A percentile compares a stretch with the other conserved stretches of the same genome.
Conservation (phyloP, 2,797 vertebrate genomes). For the Echeneis naucrates region DNA sequence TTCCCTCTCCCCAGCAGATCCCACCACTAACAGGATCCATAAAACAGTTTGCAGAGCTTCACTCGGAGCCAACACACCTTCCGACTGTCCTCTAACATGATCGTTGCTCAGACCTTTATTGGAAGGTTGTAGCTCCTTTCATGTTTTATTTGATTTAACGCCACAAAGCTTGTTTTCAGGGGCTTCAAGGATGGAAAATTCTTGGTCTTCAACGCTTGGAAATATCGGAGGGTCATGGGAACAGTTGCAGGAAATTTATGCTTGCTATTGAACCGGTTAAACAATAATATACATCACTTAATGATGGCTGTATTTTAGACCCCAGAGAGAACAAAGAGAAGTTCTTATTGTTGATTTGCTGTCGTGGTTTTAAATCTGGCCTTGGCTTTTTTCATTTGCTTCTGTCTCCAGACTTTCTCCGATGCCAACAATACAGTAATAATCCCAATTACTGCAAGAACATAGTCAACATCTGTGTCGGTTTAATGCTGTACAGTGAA, state of each 20-base stretch:
- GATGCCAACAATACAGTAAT: not conserved
- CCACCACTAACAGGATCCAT: constrained; percentile 55
- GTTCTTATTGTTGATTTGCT: not conserved
- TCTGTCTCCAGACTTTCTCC: constrained; percentile 7
- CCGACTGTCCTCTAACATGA: constrained; percentile 12
- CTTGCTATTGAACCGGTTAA: constrained; percentile 23
- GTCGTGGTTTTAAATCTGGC: not conserved
- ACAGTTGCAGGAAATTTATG: constrained; percentile 20
- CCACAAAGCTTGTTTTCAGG: not conserved
- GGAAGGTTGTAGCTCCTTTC: constrained; percentile 28
- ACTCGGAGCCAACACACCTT: constrained; percentile 31
- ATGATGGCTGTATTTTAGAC: constrained; percentile 5
- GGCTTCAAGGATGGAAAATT: not conserved
- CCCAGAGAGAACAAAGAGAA: not conserved
- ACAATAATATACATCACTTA: constrained; percentile 53
- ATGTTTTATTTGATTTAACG: constrained; percentile 41
- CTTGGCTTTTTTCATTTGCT: constrained; percentile 2
- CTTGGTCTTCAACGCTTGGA: not conserved
- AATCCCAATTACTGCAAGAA: not conserved
- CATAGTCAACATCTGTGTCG: constrained; percentile 9
- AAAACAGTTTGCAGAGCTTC: constrained; percentile 48
- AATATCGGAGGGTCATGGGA: constrained; percentile 46
- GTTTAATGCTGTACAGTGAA: constrained; percentile 27
- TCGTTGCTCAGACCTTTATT: constrained; percentile 43
- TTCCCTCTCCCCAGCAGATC: constrained; percentile 23